Base-by-base conservation (phyloP, 2,797 vertebrate genomes). In the Phalanger gymnotis region DNA sequence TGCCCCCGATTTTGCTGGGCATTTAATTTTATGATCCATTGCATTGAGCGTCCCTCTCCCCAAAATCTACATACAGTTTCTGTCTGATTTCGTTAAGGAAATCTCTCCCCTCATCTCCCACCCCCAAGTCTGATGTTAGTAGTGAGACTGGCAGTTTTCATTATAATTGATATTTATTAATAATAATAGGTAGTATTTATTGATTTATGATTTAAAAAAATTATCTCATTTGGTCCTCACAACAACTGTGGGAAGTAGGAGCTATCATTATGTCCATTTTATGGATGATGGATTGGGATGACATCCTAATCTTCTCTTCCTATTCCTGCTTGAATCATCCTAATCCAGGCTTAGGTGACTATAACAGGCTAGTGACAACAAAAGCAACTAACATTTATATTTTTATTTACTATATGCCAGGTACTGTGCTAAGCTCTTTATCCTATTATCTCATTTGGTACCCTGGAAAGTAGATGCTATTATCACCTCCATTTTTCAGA, bases 11-110 rank as follows among this genome's bases (percentile, higher is more conserved):
- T 96, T 95, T 93, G 97, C 96, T 57, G 92, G 92, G 51, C 91
- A 52, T 53, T 96, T 97, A 96, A 95, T 98, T 98, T 96, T 91
- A 96, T 57, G 94, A 97, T 97, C 96, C 97, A 22, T 97, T 98
- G 94, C 90, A 66, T 95, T 96, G 97, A 96, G 93, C 94, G 93
- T 97, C 92, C 91, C 90, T 96, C 92, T 95, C 93, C 93, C 95
- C 92, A 96, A 93, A 96, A 90, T 92, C 87, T 94, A 73, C 90
- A 34, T 91, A 30, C 81, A 73, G 93, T 95, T 95, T 93, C 89
- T 91, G 55, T 96, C 96, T 95, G 96, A 95, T 94, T 97, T 97
- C 97, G 95, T 96, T 94, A 96, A 96, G 93, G 66, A 94, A 96
- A 53, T 87, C 40, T 92, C 54, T n/a, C 40, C 22, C 34, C 27